A percentile compares a stretch with the other conserved stretches of the same genome.
phyloP scores from a whole-genome alignment of 2,797 vertebrate genomes.

The Schizopygopsis pylzovi region DNA sequence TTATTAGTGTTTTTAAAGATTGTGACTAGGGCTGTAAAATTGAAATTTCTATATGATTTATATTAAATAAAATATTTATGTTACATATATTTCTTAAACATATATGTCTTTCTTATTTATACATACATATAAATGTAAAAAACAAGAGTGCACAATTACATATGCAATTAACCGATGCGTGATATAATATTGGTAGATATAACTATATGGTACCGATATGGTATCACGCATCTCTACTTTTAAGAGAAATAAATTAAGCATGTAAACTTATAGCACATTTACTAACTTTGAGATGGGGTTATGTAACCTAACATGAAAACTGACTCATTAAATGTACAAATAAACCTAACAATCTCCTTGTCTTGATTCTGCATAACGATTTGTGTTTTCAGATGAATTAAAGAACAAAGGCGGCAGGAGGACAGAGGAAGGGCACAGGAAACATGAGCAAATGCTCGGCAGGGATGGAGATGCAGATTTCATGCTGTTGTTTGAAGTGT shows the following conservation, averaged over 20 bases:
- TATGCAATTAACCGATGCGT: neutral
- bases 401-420: conserved; percentile 13
- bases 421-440: neutral
- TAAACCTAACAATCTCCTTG: neutral
- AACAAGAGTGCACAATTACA: neutral
- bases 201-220: neutral
- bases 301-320: neutral
- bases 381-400: conserved; percentile 58
- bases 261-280: neutral
- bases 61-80: too few relatives aligned
- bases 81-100: too few relatives aligned
- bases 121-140: neutral
- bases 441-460: conserved; percentile 30
- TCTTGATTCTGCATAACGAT: neutral
- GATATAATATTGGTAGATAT: neutral
- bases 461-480: conserved; percentile 47
- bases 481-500: conserved; percentile 67
- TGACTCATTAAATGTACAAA: neutral
- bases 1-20: neutral
- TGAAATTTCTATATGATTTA: too few relatives aligned
- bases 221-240: neutral
- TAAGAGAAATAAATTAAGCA: neutral
- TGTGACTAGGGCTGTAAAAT: too few relatives aligned
- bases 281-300: too few relatives aligned
- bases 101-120: too few relatives aligned